Evolutionary conservation across 1,140 invertebrate genomes (phyloP).

Genomic region (Drosophila cardini): DNA sequence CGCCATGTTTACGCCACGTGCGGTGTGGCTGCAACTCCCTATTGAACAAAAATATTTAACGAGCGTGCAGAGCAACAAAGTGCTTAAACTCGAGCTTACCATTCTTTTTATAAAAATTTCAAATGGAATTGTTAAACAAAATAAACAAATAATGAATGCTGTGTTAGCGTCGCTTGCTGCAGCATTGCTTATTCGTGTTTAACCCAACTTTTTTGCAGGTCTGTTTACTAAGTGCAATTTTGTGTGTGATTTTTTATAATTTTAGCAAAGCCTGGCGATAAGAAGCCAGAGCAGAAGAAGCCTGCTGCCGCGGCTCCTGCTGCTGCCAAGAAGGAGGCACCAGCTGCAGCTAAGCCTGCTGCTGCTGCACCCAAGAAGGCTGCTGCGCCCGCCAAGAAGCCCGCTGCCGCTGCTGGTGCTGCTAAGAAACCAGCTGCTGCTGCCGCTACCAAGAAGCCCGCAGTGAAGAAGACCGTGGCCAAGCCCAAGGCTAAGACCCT

Average conservation of each 20-base stretch:
- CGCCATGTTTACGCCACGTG: constrained; percentile 64
- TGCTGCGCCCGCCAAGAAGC: constrained; percentile 83
- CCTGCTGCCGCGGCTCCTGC: constrained; percentile 76
- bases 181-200: constrained; percentile 52
- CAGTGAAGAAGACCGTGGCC: constrained; percentile 83
- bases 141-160: neutral
- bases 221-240: constrained; percentile 59
- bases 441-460: constrained; percentile 64
- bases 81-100: neutral
- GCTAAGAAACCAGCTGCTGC: constrained; percentile 80
- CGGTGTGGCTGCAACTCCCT: constrained; percentile 43
- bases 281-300: constrained; percentile 84
- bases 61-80: neutral
- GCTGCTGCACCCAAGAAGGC: constrained; percentile 85
- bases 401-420: constrained; percentile 84
- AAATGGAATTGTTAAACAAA: constrained; percentile 7
- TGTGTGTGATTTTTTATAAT: constrained; percentile 34
- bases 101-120: neutral
- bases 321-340: constrained; percentile 84
- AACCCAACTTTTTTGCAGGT: constrained; percentile 59
- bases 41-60: constrained; percentile 9
- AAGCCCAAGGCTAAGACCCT: constrained; percentile 88
- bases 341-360: constrained; percentile 85
- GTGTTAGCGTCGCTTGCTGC: constrained; percentile 13
- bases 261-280: constrained; percentile 82